These are phyloP conservation scores for Dendrolimus kikuchii DNA, from an alignment of 1,140 invertebrate species.

Conservation along the genomic window DNA sequence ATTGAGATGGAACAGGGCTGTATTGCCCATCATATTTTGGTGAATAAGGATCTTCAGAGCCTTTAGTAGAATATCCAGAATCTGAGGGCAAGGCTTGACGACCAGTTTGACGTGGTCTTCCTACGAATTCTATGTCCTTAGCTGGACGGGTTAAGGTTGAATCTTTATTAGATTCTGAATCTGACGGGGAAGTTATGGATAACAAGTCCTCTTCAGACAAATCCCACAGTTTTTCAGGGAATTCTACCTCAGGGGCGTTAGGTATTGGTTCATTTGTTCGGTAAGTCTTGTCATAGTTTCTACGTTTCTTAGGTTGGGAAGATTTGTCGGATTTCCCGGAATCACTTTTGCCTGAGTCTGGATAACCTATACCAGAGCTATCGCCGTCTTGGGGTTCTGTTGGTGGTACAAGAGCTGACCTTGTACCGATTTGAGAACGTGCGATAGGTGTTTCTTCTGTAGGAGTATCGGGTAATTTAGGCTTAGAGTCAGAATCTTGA, in stretches of 20 bases:
- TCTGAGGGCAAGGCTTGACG: constrained; percentile 66
- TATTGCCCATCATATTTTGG: constrained; percentile 56
- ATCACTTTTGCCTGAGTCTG: constrained; percentile 57
- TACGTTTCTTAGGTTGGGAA: constrained; percentile 72
- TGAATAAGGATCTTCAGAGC: constrained; percentile 53
- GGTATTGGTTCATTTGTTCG: constrained; percentile 86
- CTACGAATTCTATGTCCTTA: constrained; percentile 74
- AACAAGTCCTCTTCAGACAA: constrained; percentile 77
- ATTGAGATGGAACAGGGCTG: constrained; percentile 58
- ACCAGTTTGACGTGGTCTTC: constrained; percentile 64
- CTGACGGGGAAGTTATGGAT: constrained; percentile 72
- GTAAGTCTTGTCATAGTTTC: constrained; percentile 85
- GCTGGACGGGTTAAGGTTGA: constrained; percentile 70
- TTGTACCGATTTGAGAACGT: constrained; percentile 17
- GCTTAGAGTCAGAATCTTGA: constrained; percentile 40
- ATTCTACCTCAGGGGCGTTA: constrained; percentile 81
- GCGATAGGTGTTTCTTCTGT: constrained; percentile 46
- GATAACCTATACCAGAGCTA: constrained; percentile 59
- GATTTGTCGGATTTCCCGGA: constrained; percentile 58
- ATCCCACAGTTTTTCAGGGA: constrained; percentile 87
- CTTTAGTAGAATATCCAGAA: constrained; percentile 65
- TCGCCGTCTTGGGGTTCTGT: constrained; percentile 33
- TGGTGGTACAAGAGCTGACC: constrained; percentile 44
- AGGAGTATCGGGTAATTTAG: constrained; percentile 46
- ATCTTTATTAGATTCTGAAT: constrained; percentile 72